phyloP scores from a whole-genome alignment of 2,797 vertebrate genomes.

The Mastacembelus armatus region DNA sequence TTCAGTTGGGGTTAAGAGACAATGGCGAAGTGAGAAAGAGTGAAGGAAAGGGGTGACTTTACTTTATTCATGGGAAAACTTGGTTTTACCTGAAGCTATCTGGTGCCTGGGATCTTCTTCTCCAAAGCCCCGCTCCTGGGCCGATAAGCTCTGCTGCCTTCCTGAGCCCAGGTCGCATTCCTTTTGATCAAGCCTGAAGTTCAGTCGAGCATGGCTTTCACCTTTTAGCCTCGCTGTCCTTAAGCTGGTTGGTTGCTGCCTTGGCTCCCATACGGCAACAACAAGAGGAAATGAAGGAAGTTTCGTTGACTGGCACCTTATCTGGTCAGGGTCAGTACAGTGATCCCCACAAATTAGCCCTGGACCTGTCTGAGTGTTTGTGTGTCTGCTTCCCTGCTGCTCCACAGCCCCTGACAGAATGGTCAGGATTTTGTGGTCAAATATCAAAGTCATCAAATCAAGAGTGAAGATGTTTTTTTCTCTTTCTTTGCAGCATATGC shows the following conservation, averaged over 20 bases:
- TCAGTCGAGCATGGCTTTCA: constrained; percentile 81
- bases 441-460: constrained; percentile 61
- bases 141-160: constrained; percentile 71
- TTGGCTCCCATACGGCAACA: constrained; percentile 77
- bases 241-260: constrained; percentile 71
- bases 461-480: constrained; percentile 12
- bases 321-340: constrained; percentile 76
- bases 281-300: constrained; percentile 85
- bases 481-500: constrained; percentile 26
- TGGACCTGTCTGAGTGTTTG: constrained; percentile 46
- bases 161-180: constrained; percentile 73
- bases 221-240: constrained; percentile 79
- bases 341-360: constrained; percentile 81
- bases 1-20: constrained; percentile 42
- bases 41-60: constrained; percentile 30
- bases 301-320: constrained; percentile 82
- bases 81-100: constrained; percentile 70
- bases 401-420: constrained; percentile 56
- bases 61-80: constrained; percentile 45
- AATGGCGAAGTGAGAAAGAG: constrained; percentile 24
- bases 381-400: constrained; percentile 46
- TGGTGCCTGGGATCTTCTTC: constrained; percentile 65
- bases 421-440: constrained; percentile 52
- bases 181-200: constrained; percentile 81
- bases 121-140: constrained; percentile 66